Evolutionary conservation across 2,113 vertebrate genomes (phyloP).

Genomic region (Bombycilla garrulus): DNA sequence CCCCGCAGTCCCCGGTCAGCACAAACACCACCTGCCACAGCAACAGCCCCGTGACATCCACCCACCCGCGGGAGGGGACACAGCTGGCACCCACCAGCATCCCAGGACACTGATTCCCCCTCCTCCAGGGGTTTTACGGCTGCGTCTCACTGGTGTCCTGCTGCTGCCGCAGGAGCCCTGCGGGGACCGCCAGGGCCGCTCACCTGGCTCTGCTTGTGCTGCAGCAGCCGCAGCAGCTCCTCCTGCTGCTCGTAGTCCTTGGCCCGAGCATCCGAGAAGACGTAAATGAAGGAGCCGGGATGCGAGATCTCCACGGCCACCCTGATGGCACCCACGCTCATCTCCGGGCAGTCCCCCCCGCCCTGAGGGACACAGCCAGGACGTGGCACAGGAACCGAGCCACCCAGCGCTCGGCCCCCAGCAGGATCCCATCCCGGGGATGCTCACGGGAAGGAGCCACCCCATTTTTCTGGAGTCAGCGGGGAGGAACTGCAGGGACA

Average conservation of each 20-base stretch:
- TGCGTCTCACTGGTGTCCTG: fast-evolving
- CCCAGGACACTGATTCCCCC: background rate
- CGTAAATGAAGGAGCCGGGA: conserved; percentile 89
- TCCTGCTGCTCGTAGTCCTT: conserved; percentile 87
- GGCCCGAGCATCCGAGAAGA: conserved; percentile 92
- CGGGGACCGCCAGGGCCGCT: background rate
- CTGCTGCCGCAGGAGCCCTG: background rate
- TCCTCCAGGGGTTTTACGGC: fast-evolving
- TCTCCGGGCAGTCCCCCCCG: conserved; percentile 92
- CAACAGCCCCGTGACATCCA: fast-evolving
- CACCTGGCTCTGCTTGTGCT: conserved; percentile 91
- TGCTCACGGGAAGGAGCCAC: fast-evolving
- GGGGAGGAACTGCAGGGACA: background rate
- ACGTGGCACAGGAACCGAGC: fast-evolving
- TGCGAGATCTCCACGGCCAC: conserved; percentile 85
- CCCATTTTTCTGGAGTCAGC: background rate
- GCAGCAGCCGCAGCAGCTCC: conserved; percentile 85
- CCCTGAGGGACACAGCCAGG: conserved; percentile 69
- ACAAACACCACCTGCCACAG: conserved; percentile 87
- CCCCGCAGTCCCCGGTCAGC: conserved; percentile 92
- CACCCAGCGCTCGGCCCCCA: background rate
- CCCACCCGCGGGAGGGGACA: background rate
- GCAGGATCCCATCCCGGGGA: background rate
- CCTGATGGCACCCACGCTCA: conserved; percentile 91
- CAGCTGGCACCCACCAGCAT: background rate